These are phyloP conservation scores for Thecophora atra DNA, from an alignment of 2,888 invertebrate species.

Conservation along the genomic window DNA sequence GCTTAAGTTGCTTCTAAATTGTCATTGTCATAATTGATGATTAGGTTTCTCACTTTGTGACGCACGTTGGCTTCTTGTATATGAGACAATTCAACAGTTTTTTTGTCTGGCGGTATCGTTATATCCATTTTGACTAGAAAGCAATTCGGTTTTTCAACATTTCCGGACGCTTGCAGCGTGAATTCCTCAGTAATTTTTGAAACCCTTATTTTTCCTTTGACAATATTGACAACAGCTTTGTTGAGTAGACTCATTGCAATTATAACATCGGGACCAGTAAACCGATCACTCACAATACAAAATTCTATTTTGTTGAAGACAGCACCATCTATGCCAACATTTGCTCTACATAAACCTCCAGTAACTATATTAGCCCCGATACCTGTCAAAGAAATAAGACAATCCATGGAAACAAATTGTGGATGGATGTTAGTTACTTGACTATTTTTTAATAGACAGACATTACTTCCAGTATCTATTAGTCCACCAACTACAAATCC, in stretches of 20 bases:
- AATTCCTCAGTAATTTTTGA: neutral
- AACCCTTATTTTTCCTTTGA: neutral
- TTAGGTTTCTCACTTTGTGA: neutral
- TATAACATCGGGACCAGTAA: too few species aligned
- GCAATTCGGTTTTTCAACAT: neutral
- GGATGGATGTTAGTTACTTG: constrained; percentile 24
- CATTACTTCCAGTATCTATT: constrained; percentile 39
- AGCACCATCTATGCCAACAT: neutral
- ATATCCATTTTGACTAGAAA: constrained; percentile 15
- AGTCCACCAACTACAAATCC: constrained; percentile 24
- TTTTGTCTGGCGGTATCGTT: neutral
- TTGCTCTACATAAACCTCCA: neutral
- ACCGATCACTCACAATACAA: constrained; percentile 10
- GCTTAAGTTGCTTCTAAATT: constrained; percentile 26
- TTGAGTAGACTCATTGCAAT: constrained; percentile 17
- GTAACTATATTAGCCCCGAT: constrained; percentile 13
- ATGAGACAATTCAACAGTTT: neutral
- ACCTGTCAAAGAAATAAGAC: constrained; percentile 1
- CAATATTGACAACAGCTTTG: constrained; percentile 2
- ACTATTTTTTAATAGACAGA: constrained; percentile 27
- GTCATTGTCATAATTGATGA: constrained; percentile 21
- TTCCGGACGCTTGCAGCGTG: neutral
- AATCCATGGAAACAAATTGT: constrained; percentile 15
- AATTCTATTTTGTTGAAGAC: neutral
- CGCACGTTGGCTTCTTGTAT: neutral